Base-by-base conservation (phyloP, 1,140 invertebrate species). In the Tenebrio molitor region DNA sequence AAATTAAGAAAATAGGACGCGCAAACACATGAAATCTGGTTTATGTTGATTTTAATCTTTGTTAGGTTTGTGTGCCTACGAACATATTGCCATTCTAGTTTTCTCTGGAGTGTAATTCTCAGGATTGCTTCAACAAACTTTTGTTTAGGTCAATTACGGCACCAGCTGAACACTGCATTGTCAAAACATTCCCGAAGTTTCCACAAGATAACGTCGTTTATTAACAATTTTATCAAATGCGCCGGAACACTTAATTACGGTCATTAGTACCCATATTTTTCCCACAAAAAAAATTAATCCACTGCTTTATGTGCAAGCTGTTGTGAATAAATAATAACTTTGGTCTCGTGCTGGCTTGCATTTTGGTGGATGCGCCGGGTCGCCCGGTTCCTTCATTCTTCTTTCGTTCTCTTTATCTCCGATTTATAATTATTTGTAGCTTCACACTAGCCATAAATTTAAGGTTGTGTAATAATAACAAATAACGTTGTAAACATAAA, bases 61-160 rank as follows among this genome's bases (percentile, higher is more conserved):
- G 50, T 58, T 58, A 58, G 23, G 50, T 33, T 58, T 10, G 8
- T 25, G 21, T 25, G 19, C 2, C 36, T 12, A 39, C 5, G 50
- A 29, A 58, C 7, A 39, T 12, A 39, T 39, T n/a, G 36, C 50
- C 21, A 17, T 58, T 58, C 19, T 25, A 25, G 23, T 29, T 29
- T 25, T 25, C 50, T 58, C 50, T 25, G 0, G 50, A 58, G 50
- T 58, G 50, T 29, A 29, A 58, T 58, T 58, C 50, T 58, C 29
- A 21, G 21, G 50, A 58, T 58, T 58, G 50, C 50, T 29, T 58
- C 21, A 58, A 29, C 50, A 58, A 58, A 58, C 50, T 58, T 58
- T 58, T 58, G 50, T 58, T 58, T 58, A 25, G 23, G 50, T 58
- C 50, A 58, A 58, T 58, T 58, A 58, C 44, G 19, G 17, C 44